These are phyloP conservation scores for Semaprochilodus insignis DNA, from an alignment of 2,797 vertebrate genomes.

Conservation along the genomic window DNA sequence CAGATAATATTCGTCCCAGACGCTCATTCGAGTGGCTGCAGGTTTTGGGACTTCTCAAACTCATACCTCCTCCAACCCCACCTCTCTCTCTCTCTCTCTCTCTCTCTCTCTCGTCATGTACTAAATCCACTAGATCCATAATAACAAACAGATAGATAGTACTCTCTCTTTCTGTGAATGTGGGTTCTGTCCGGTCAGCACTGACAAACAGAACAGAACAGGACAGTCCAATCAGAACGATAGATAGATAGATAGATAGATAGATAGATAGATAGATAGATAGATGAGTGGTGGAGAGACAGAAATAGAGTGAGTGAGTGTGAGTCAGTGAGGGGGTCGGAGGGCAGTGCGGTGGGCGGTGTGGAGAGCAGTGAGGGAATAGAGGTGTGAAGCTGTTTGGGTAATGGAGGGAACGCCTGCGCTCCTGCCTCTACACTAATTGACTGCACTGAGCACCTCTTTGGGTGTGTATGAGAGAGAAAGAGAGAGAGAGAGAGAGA, in stretches of 20 bases:
- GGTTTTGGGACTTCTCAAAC: too few relatives aligned
- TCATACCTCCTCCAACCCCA: too few relatives aligned
- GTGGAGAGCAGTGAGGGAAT: slow-evolving; percentile 69
- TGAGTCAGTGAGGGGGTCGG: slow-evolving; percentile 70
- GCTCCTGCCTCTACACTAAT: slow-evolving; percentile 46
- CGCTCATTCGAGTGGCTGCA: background rate
- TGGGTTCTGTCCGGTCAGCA: too few relatives aligned
- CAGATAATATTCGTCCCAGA: background rate
- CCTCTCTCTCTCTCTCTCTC: too few relatives aligned
- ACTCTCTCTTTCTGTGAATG: too few relatives aligned
- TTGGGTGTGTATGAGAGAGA: slow-evolving; percentile 16
- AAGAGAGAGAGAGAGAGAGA: background rate
- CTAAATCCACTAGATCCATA: too few relatives aligned
- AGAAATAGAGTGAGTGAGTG: slow-evolving; percentile 54
- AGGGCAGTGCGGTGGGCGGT: slow-evolving; percentile 74
- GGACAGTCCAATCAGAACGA: too few relatives aligned
- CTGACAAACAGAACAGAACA: too few relatives aligned
- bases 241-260: slow-evolving; percentile 49
- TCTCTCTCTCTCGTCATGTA: too few relatives aligned
- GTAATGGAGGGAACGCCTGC: slow-evolving; percentile 73
- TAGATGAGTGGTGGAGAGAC: slow-evolving; percentile 31
- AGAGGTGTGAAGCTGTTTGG: slow-evolving; percentile 72
- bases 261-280: background rate
- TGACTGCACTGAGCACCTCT: slow-evolving; percentile 60
- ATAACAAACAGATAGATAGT: too few relatives aligned